phyloP scores from a whole-genome alignment of 1,140 invertebrate species.

The Drosophila burlai region DNA sequence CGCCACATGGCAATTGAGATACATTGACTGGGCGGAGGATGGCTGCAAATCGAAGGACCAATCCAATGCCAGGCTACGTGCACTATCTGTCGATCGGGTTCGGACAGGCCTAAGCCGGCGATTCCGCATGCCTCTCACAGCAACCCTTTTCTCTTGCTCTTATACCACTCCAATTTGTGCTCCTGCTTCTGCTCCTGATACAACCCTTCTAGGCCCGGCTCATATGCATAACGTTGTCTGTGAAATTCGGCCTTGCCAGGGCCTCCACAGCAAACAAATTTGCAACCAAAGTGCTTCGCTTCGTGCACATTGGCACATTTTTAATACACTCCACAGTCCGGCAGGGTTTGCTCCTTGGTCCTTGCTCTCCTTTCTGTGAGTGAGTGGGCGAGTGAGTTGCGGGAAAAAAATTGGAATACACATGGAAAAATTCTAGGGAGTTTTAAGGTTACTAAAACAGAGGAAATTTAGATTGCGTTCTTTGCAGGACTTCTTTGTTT shows the following conservation, averaged over 20 bases:
- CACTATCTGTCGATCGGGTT: constrained; percentile 43
- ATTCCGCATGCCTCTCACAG: constrained; percentile 18
- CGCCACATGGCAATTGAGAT: constrained; percentile 40
- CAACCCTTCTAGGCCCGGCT: constrained; percentile 11
- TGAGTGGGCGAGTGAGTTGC: constrained; percentile 11
- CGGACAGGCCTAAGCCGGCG: constrained; percentile 39
- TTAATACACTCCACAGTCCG: constrained; percentile 44
- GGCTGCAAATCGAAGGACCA: constrained; percentile 31
- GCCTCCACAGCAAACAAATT: constrained; percentile 42
- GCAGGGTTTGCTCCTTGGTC: constrained; percentile 5
- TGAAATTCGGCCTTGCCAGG: constrained; percentile 38
- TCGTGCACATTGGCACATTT: constrained; percentile 51
- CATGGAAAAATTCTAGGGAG: neutral
- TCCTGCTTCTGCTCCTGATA: neutral
- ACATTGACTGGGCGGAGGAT: constrained; percentile 28
- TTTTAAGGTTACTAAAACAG: too few relatives aligned
- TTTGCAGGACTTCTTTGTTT: neutral
- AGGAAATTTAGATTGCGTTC: too few relatives aligned
- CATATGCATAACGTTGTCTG: constrained; percentile 53
- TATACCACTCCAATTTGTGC: neutral
- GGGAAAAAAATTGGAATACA: neutral
- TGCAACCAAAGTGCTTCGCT: constrained; percentile 52
- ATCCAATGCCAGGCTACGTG: constrained; percentile 34
- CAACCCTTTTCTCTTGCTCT: constrained; percentile 2
- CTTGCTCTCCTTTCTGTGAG: constrained; percentile 10